A percentile compares a stretch with the other conserved stretches of the same genome.
Conservation (phyloP, 2,113 vertebrate genomes). For the Crotophaga sulcirostris region DNA sequence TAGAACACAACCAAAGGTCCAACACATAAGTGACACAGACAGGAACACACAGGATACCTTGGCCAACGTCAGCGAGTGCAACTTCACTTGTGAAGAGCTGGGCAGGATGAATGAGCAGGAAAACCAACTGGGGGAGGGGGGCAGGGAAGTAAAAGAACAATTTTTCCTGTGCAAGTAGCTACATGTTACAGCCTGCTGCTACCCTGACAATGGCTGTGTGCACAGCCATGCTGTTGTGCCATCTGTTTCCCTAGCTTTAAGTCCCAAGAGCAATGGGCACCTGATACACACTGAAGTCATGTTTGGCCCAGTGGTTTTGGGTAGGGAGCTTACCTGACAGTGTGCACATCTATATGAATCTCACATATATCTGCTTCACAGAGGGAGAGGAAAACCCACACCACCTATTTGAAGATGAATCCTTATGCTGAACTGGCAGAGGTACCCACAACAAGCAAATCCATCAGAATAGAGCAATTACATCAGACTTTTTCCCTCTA, state of each 20-base stretch:
- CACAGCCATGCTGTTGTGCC: background rate
- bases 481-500: background rate
- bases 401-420: background rate
- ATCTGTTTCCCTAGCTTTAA: background rate
- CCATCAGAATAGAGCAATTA: background rate
- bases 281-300: background rate
- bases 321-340: background rate
- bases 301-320: background rate
- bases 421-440: background rate
- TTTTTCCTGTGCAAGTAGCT: background rate
- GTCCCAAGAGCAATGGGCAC: background rate
- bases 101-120: background rate
- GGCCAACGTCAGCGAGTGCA: background rate
- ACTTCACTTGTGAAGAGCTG: background rate
- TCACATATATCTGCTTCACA: background rate
- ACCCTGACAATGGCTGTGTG: background rate
- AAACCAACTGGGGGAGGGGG: background rate
- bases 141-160: background rate
- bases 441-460: background rate
- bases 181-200: background rate
- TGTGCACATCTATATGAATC: background rate
- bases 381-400: background rate
- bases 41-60: background rate
- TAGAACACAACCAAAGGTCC: background rate
- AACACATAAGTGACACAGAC: background rate